Conservation (phyloP, 2,113 vertebrate species). For the Crotalus horridus region DNA sequence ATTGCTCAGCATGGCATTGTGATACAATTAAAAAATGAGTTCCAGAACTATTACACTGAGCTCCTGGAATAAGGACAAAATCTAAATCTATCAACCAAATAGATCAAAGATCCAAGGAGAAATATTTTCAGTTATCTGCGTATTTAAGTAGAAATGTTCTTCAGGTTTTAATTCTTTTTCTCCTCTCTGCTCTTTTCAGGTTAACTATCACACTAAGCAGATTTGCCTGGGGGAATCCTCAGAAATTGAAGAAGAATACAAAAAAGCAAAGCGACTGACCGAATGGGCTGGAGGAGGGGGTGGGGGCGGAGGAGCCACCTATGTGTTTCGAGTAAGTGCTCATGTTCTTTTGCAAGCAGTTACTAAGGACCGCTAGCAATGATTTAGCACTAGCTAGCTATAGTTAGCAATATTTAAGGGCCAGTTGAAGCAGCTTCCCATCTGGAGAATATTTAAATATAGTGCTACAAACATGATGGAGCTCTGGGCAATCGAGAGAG, state of each 20-base stretch:
- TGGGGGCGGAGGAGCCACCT: constrained; percentile 86
- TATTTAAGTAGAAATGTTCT: not conserved
- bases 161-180: not conserved
- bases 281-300: constrained; percentile 87
- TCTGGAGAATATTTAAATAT: not conserved
- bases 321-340: constrained; percentile 77
- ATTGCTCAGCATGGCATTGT: not conserved
- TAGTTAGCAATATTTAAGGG: not conserved
- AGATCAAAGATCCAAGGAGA: not conserved
- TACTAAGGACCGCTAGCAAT: not conserved
- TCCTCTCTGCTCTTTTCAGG: constrained; percentile 54
- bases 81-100: not conserved
- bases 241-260: constrained; percentile 78
- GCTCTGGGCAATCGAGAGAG: not conserved
- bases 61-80: not conserved
- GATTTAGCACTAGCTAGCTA: not conserved
- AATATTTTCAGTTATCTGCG: not conserved
- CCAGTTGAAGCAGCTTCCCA: not conserved
- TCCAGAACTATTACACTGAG: not conserved
- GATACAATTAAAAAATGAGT: not conserved
- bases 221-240: constrained; percentile 85
- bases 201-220: constrained; percentile 76
- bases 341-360: not conserved
- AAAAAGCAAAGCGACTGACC: constrained; percentile 48
- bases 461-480: not conserved